phyloP scores from a whole-genome alignment of 1,140 invertebrate genomes.

The Octopus sinensis region DNA sequence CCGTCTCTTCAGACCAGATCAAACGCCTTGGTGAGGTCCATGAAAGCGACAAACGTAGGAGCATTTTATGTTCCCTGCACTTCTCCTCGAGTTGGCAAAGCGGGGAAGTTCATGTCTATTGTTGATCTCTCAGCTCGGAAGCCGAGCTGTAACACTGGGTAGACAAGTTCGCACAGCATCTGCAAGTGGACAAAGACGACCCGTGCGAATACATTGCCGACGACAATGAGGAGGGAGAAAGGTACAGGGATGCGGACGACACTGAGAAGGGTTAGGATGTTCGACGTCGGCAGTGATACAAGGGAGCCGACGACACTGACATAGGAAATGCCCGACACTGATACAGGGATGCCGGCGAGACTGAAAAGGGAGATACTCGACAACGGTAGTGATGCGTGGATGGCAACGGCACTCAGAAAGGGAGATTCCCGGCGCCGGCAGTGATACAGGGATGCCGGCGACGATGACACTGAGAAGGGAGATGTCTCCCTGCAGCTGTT shows the following conservation, averaged over 20 bases:
- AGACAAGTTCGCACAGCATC: slow-evolving; percentile 17
- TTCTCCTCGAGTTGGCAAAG: slow-evolving; percentile 25
- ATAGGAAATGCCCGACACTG: too few species aligned
- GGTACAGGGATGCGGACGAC: neutral
- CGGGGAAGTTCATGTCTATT: slow-evolving; percentile 26
- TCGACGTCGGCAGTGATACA: neutral
- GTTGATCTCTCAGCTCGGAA: slow-evolving; percentile 23
- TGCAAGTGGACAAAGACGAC: slow-evolving; percentile 16
- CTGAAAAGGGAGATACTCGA: neutral
- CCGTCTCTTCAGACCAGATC: too few species aligned
- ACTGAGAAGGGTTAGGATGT: neutral
- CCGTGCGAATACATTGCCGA: slow-evolving; percentile 17
- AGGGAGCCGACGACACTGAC: too few species aligned
- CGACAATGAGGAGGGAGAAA: slow-evolving; percentile 17
- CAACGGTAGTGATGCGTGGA: neutral
- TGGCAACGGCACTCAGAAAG: too few species aligned
- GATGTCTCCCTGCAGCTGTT: too few species aligned
- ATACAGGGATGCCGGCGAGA: too few species aligned
- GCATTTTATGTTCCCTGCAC: slow-evolving; percentile 20
- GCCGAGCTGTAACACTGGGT: slow-evolving; percentile 22
- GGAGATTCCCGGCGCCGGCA: too few species aligned
- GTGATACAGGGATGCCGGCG: too few species aligned
- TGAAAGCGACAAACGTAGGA: neutral
- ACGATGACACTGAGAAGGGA: too few species aligned
- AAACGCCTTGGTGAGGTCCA: too few species aligned